A percentile compares a stretch with the other conserved stretches of the same genome.
Evolutionary conservation across 2,113 vertebrate genomes (phyloP).

Genomic region (Isichthys henryi): DNA sequence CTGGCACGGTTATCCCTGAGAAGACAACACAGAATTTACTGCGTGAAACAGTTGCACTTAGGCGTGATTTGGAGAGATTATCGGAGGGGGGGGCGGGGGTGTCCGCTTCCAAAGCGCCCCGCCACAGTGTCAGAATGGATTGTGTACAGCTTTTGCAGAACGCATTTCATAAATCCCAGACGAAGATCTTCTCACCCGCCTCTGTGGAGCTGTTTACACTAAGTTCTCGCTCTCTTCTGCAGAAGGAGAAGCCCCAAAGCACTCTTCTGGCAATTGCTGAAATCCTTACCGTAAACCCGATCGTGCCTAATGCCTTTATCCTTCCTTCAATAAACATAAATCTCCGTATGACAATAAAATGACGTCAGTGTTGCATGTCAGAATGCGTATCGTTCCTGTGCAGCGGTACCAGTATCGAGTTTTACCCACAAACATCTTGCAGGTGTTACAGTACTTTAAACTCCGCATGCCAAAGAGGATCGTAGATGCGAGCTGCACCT

Average conservation of each 20-base stretch:
- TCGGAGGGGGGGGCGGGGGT: conserved; percentile 50
- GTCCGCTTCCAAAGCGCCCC: conserved; percentile 51
- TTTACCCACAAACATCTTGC: not conserved
- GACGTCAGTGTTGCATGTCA: not conserved
- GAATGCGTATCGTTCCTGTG: not conserved
- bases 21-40: conserved; percentile 53
- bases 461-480: not conserved
- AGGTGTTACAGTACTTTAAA: not conserved
- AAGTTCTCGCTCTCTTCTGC: conserved; percentile 37
- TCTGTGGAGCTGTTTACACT: conserved; percentile 48
- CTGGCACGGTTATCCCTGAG: conserved; percentile 41
- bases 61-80: conserved; percentile 61
- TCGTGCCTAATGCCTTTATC: not conserved
- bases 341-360: not conserved
- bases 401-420: not conserved
- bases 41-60: conserved; percentile 61
- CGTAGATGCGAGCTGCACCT: not conserved
- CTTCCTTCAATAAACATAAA: not conserved
- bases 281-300: not conserved
- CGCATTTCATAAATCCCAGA: conserved; percentile 47
- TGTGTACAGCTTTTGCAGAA: conserved; percentile 47
- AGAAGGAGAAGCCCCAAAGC: conserved; percentile 16
- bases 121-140: conserved; percentile 58
- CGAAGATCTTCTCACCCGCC: conserved; percentile 49
- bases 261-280: not conserved